These are phyloP conservation scores for Mus caroli DNA, from an alignment of 2,797 vertebrate genomes.

Conservation along the genomic window DNA sequence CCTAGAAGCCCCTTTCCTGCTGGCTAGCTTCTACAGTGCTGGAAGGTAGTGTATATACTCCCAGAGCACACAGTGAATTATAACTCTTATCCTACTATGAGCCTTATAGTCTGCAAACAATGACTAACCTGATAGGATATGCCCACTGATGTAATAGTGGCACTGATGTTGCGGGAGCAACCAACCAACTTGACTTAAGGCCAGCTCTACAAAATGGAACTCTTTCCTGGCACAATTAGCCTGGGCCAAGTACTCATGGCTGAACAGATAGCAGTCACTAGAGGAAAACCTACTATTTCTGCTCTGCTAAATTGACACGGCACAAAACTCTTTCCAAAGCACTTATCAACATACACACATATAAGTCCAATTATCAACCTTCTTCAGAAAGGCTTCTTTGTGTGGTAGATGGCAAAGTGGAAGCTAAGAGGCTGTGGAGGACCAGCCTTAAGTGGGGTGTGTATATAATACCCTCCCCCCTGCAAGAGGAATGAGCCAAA, in stretches of 20 bases:
- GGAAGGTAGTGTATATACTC: background rate
- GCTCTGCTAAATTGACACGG: background rate
- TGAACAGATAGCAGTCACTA: too few relatives aligned
- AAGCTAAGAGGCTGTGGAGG: background rate
- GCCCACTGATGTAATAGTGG: background rate
- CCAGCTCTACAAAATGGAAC: background rate
- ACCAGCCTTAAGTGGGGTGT: too few relatives aligned
- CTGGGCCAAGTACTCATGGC: background rate
- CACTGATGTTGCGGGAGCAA: background rate
- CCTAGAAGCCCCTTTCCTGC: background rate
- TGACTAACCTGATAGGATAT: background rate
- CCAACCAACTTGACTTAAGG: background rate
- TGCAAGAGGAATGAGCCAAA: background rate
- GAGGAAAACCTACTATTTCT: background rate
- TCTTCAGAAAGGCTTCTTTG: background rate
- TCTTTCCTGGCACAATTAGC: background rate
- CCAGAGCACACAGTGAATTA: background rate
- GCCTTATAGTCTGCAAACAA: background rate
- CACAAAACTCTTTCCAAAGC: background rate
- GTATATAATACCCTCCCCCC: background rate
- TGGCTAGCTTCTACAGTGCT: background rate
- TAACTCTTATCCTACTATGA: background rate
- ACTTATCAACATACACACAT: background rate
- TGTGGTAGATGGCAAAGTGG: background rate
- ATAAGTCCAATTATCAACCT: background rate